phyloP scores from a whole-genome alignment of 2,113 vertebrate genomes.

The Colaptes auratus region DNA sequence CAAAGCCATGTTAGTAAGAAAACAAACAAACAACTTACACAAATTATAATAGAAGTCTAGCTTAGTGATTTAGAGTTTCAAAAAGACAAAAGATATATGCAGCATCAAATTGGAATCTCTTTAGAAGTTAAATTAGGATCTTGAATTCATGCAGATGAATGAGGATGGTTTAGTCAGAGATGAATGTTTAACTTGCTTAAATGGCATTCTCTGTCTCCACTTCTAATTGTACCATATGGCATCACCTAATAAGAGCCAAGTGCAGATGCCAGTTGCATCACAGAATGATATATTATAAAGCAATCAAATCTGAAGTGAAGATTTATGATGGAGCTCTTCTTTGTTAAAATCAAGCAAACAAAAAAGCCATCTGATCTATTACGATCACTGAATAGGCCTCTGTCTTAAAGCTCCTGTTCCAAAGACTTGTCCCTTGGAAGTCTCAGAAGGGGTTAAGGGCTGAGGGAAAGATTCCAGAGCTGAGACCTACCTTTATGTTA shows the following conservation, averaged over 20 bases:
- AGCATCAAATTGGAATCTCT: background rate
- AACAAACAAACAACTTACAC: background rate
- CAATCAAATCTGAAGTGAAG: conserved; percentile 55
- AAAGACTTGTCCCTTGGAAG: background rate
- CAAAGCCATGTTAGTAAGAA: background rate
- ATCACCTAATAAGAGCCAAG: conserved; percentile 48
- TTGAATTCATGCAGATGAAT: background rate
- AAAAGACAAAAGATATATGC: background rate
- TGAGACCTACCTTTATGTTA: background rate
- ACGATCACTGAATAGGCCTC: background rate
- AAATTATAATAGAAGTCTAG: background rate
- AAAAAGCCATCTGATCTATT: conserved; percentile 32
- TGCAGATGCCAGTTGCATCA: conserved; percentile 37
- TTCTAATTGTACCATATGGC: conserved; percentile 61
- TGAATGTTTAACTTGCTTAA: conserved; percentile 32
- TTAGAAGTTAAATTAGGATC: background rate
- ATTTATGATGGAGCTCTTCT: conserved; percentile 47
- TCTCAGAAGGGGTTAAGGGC: background rate
- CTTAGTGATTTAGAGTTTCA: background rate
- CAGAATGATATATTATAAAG: conserved; percentile 54
- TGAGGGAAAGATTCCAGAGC: background rate
- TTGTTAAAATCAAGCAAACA: conserved; percentile 43
- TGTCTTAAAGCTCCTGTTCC: background rate
- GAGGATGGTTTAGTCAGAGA: background rate
- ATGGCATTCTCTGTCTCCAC: background rate